Evolutionary conservation across 1,140 invertebrate species (phyloP).

Genomic region (Tetraneura akinire): DNA sequence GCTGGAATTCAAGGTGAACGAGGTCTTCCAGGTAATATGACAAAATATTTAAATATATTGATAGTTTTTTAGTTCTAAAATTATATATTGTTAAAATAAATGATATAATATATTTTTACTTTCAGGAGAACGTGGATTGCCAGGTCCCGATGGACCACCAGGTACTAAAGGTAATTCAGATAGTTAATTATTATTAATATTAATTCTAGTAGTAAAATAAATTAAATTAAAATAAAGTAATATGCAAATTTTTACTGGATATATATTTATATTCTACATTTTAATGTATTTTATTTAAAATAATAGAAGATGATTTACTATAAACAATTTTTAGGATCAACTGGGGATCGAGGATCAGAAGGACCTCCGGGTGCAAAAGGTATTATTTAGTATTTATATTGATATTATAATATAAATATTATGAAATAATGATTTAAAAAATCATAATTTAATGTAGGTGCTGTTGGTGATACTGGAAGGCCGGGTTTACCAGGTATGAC

Average conservation of each 20-base stretch:
- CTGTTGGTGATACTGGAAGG: slow-evolving; percentile 61
- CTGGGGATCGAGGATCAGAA: slow-evolving; percentile 74
- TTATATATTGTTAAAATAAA: no score
- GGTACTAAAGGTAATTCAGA: slow-evolving; percentile 68
- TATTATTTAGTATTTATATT: slow-evolving; percentile 52
- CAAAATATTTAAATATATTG: background rate
- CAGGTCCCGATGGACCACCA: slow-evolving; percentile 65
- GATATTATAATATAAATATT: no score
- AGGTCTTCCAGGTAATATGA: slow-evolving; percentile 66
- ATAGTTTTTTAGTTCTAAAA: background rate
- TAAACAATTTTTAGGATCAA: slow-evolving; percentile 64
- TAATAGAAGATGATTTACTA: background rate
- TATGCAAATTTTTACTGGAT: no score
- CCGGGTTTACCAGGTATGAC: slow-evolving; percentile 60
- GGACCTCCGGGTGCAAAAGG: slow-evolving; percentile 73
- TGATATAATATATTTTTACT: slow-evolving; percentile 61
- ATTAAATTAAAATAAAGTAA: no score
- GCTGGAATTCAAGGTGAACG: slow-evolving; percentile 69
- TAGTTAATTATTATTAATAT: background rate
- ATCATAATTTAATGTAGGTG: slow-evolving; percentile 37
- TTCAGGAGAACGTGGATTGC: slow-evolving; percentile 67
- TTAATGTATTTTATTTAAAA: background rate
- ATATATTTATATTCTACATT: background rate
- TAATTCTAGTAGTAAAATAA: no score
- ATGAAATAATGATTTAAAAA: background rate